Evolutionary conservation across 2,113 vertebrate genomes (phyloP).

Genomic region (Larimichthys polyactis): DNA sequence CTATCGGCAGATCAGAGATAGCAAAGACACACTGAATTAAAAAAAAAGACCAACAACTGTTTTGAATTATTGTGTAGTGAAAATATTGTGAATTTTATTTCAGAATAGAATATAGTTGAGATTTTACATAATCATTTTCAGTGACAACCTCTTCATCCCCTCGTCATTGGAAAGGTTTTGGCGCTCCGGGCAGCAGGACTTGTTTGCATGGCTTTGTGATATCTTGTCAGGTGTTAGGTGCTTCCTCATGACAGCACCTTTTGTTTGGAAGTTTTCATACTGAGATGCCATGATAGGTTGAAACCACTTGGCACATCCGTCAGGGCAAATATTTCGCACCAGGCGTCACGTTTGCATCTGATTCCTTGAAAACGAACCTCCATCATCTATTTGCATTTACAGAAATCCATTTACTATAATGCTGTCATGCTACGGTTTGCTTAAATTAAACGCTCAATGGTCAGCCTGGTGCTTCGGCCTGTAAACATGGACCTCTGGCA

Average conservation of each 20-base stretch:
- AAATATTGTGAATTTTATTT: conserved; percentile 83
- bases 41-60: conserved; percentile 42
- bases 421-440: conserved; percentile 24
- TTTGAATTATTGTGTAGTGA: conserved; percentile 73
- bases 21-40: neutral
- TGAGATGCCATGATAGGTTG: conserved; percentile 17
- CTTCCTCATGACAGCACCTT: conserved; percentile 39
- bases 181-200: conserved; percentile 38
- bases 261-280: conserved; percentile 21
- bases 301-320: conserved; percentile 53
- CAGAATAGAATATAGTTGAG: conserved; percentile 75
- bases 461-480: conserved; percentile 15
- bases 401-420: neutral
- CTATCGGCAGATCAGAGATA: neutral
- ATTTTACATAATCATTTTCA: conserved; percentile 69
- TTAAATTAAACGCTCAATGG: conserved; percentile 27
- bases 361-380: conserved; percentile 3
- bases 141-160: conserved; percentile 48
- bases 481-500: conserved; percentile 48
- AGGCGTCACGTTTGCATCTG: neutral
- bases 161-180: conserved; percentile 38
- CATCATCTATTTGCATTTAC: conserved; percentile 11
- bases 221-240: conserved; percentile 19
- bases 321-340: neutral
- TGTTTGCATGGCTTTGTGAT: conserved; percentile 44